phyloP scores from a whole-genome alignment of 2,113 vertebrate species.

The Cyanoramphus novaezelandiae region DNA sequence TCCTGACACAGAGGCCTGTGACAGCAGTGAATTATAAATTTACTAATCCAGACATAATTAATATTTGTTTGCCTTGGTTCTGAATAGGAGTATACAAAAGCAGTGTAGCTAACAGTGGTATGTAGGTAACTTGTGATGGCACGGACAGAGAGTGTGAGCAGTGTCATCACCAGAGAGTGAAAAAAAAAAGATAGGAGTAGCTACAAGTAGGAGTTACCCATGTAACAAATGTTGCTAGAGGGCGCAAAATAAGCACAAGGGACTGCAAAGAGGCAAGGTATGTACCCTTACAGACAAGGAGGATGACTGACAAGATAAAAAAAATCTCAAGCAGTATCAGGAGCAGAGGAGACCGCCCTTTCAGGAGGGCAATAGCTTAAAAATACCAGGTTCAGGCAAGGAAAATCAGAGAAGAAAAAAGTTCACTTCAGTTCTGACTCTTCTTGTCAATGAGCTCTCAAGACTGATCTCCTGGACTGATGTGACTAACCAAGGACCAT shows the following conservation, averaged over 20 bases:
- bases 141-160: accelerated
- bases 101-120: background rate
- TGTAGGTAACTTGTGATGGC: background rate
- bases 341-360: background rate
- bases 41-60: background rate
- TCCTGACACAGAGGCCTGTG: background rate
- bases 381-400: background rate
- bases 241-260: background rate
- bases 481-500: background rate
- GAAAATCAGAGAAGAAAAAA: background rate
- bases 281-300: background rate
- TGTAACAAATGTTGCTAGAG: background rate
- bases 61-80: background rate
- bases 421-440: background rate
- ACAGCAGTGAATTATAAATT: background rate
- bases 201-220: background rate
- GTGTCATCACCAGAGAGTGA: background rate
- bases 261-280: background rate
- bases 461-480: background rate
- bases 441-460: background rate
- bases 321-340: background rate
- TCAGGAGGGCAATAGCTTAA: background rate
- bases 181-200: background rate
- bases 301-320: background rate
- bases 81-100: background rate